Evolutionary conservation across 1,140 invertebrate genomes (phyloP), one percentile per base, ranked within the genome.

Genomic region (Ericerus pela): DNA sequence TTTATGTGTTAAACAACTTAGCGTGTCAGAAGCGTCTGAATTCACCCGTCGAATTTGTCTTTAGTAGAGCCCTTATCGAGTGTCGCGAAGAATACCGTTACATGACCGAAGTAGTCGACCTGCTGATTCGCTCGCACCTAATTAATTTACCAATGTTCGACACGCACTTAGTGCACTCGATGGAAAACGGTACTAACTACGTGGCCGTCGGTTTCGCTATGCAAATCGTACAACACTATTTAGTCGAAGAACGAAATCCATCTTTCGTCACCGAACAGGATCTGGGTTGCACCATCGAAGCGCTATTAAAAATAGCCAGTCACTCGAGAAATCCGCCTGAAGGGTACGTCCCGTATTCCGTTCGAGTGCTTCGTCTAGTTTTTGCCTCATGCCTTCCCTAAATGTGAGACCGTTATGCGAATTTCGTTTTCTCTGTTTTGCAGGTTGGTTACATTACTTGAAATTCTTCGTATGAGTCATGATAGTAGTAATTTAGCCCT

Each of bases 51-150:
- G 1, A 52, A 27, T 61, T 61, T 53, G 6, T 54, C 59, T 56
- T 33, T 57, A 60, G 16, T 57, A 70, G 69, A 61, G 74, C 67
- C 60, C 72, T 89, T 58, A 81, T 80, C 1, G 90, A 96, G 61
- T 84, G 84, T 63, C 75, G 87, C 36, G 89, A 94, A 59, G 93
- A 96, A 43, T 77, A 80, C 29, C 79, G 82, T 57, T 96, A 85
- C 66, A 96, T 96, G 66, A 73, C 94, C 28, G 91, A 96, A 62
- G 88, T 88, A 0, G 79, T 96, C 1, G 92, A 96, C 66, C 80
- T 80, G 59, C 73, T 98, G 0, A 85, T 97, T 43, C 79, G 84
- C 63, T 70, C 69, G 53, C 76, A 79, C 55, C 70, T 88, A 26
- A 68, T 88, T 2, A 81, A 76, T 62, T 69, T 84, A 61, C 70